Conservation (phyloP, 2,888 invertebrate species). For the Zeuzera pyrina region DNA sequence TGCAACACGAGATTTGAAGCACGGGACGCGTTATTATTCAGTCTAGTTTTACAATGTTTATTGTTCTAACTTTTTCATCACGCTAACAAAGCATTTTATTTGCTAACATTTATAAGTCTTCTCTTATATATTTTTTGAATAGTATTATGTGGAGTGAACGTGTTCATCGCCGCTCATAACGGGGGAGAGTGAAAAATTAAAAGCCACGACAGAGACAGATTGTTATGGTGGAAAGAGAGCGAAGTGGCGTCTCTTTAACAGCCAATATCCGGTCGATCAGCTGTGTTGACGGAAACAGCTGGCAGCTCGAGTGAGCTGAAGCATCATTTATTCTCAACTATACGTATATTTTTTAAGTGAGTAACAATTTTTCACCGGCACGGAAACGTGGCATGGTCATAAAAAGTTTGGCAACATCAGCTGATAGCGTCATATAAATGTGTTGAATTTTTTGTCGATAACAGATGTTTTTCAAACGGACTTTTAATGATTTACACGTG, state of each 20-base stretch:
- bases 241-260: conserved; percentile 40
- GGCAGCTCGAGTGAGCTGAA: conserved; percentile 43
- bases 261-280: conserved; percentile 71
- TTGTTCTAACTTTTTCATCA: conserved; percentile 36
- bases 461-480: no score
- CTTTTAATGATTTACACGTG: no score
- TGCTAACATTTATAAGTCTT: no score
- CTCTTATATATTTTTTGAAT: no score
- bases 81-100: conserved; percentile 24
- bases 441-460: no score
- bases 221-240: conserved; percentile 27
- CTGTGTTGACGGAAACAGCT: conserved; percentile 67
- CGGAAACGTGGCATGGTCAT: no score
- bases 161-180: background rate
- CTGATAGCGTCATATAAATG: no score
- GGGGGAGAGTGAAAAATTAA: conserved; percentile 39
- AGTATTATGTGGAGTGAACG: no score
- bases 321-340: conserved; percentile 43
- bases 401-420: no score
- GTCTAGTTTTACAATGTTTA: conserved; percentile 28
- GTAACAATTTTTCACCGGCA: no score
- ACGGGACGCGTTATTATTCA: conserved; percentile 28
- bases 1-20: conserved; percentile 31
- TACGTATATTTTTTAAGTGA: conserved; percentile 20
- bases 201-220: conserved; percentile 30